phyloP scores from a whole-genome alignment of 1,140 invertebrate genomes.

The Heliconius himera region DNA sequence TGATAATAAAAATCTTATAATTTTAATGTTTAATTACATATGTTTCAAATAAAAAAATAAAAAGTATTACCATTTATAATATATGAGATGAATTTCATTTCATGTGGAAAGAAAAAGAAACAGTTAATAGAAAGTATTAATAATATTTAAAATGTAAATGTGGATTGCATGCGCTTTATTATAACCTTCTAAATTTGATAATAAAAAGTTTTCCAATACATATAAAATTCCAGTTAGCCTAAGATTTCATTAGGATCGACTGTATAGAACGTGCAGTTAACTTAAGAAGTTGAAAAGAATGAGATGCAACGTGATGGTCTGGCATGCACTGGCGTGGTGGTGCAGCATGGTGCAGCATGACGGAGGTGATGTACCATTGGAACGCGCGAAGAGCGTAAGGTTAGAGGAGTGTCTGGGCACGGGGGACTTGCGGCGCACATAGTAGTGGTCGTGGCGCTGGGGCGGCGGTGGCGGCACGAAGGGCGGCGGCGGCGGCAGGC shows the following conservation, averaged over 20 bases:
- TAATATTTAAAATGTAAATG: neutral
- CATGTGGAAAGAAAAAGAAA: neutral
- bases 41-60: too few species aligned
- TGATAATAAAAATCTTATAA: too few species aligned
- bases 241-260: neutral
- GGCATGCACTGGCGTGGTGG: constrained; percentile 3
- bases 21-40: too few species aligned
- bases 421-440: constrained; percentile 77
- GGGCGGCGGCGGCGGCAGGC: constrained; percentile 76
- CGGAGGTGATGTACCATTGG: constrained; percentile 64
- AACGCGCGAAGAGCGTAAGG: constrained; percentile 73
- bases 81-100: too few species aligned
- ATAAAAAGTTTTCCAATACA: neutral
- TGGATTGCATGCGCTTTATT: neutral
- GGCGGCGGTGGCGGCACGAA: constrained; percentile 78
- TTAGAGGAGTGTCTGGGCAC: constrained; percentile 69
- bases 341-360: constrained; percentile 33
- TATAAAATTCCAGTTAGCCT: neutral
- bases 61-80: too few species aligned
- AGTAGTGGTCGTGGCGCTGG: constrained; percentile 75
- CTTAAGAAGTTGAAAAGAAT: constrained; percentile 13
- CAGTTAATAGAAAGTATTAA: neutral
- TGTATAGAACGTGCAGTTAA: constrained; percentile 3
- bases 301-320: constrained; percentile 7
- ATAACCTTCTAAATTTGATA: neutral